Conservation (phyloP, 2,113 vertebrate species). For the Myanophis thanlyinensis region DNA sequence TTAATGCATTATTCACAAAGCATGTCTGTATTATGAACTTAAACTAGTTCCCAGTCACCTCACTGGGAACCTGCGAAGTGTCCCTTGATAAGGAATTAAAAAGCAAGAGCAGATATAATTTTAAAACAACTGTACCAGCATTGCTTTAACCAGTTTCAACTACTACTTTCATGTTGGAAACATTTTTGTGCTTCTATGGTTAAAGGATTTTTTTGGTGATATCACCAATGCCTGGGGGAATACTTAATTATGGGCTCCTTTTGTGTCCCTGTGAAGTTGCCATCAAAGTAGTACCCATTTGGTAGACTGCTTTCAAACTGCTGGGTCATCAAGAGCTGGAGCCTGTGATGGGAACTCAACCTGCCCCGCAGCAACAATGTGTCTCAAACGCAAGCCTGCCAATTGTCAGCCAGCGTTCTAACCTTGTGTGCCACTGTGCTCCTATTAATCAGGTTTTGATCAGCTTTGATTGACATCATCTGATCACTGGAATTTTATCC, state of each 20-base stretch:
- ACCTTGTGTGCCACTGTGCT: not conserved
- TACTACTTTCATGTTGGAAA: not conserved
- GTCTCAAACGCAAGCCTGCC: not conserved
- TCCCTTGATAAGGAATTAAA: not conserved
- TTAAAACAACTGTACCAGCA: not conserved
- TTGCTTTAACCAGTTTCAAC: not conserved
- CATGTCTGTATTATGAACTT: not conserved
- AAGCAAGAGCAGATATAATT: not conserved
- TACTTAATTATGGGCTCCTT: not conserved
- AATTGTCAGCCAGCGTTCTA: not conserved
- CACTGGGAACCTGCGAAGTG: not conserved
- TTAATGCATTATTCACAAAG: not conserved
- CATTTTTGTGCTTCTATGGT: not conserved
- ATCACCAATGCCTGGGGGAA: not conserved
- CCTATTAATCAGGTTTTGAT: not conserved
- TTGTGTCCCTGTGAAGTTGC: not conserved
- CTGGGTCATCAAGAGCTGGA: not conserved
- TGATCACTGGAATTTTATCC: not conserved
- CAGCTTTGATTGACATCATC: not conserved
- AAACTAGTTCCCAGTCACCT: not conserved
- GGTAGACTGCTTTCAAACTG: not conserved
- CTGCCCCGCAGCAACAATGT: not conserved
- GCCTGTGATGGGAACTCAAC: not conserved
- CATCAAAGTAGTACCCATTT: not conserved
- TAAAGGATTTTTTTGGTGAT: not conserved